phyloP scores from a whole-genome alignment of 2,113 vertebrate species.

The Prolemur simus region DNA sequence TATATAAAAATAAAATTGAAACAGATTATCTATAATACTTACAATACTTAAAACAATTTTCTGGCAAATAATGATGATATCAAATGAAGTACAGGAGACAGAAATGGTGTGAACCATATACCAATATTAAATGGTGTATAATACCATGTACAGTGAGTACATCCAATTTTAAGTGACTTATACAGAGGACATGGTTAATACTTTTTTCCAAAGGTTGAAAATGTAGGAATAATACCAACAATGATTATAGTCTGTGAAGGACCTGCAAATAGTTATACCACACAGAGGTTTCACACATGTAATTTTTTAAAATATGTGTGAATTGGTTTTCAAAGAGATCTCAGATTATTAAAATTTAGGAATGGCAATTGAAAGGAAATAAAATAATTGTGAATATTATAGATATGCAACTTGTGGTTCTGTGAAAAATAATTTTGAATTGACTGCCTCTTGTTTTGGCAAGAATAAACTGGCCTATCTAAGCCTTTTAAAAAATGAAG shows the following conservation, averaged over 20 bases:
- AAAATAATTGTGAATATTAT: not conserved
- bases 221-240: not conserved
- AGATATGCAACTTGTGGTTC: not conserved
- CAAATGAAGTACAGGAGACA: not conserved
- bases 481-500: not conserved
- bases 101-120: not conserved
- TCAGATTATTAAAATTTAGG: conserved; percentile 14
- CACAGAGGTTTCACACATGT: not conserved
- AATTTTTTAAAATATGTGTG: not conserved
- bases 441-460: not conserved
- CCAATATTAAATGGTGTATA: not conserved
- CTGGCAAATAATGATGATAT: not conserved
- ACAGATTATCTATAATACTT: not conserved
- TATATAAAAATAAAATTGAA: not conserved
- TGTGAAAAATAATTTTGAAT: not conserved
- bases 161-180: not conserved
- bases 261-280: not conserved
- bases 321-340: not conserved
- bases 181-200: not conserved
- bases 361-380: not conserved
- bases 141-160: not conserved
- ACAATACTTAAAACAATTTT: not conserved
- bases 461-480: not conserved
- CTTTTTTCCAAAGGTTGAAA: not conserved
- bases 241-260: not conserved